Base-by-base conservation (phyloP, 2,888 invertebrate species). In the Chelonus formosanus region DNA sequence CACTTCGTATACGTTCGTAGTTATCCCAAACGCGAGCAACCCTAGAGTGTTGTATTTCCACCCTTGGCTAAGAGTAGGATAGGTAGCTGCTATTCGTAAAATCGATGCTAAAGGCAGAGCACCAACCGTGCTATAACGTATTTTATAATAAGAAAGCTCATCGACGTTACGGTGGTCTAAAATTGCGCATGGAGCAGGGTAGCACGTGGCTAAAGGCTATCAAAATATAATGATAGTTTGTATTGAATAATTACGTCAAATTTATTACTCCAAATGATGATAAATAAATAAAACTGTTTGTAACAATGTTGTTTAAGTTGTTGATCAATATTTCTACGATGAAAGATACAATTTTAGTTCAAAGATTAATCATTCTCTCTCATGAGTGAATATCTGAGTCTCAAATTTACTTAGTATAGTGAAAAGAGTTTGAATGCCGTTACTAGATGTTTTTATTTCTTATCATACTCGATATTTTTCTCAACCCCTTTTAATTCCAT, bases 81-180 rank as follows among this genome's bases (percentile, higher is more conserved):
- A 48, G 48, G 31, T 48, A 48, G 6, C 48, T 48, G 6, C 48
- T 48, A 48, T 48, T 8, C 8, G 44, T 48, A 55, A 55, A 55
- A 55, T 55, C 55, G 55, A 55, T 55, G 55, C 34, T 10, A 31
- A 8, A 36, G 36, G 10, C n/a, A 40, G 36, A 10, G 36, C 35
- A 40, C 34, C 34, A 10, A 36, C 6, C 7, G 43, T 32, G 35
- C 54, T 45, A n/a, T 45, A 45, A n/a, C 32, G 6, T 31, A 40
- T 20, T 55, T 34, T 55, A 43, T 55, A 55, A 36, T 7, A 10
- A 8, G 10, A 55, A 36, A 35, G 20, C 55, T 40, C 40, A 55
- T 20, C 20, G 20, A 40, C 7, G 34, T 53, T n/a, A 50, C 34
- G 5, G 35, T 34, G 54, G 34, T 5, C n/a, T 31, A 20, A 20